phyloP scores from a whole-genome alignment of 1,140 invertebrate genomes.

The Vanessa atalanta region DNA sequence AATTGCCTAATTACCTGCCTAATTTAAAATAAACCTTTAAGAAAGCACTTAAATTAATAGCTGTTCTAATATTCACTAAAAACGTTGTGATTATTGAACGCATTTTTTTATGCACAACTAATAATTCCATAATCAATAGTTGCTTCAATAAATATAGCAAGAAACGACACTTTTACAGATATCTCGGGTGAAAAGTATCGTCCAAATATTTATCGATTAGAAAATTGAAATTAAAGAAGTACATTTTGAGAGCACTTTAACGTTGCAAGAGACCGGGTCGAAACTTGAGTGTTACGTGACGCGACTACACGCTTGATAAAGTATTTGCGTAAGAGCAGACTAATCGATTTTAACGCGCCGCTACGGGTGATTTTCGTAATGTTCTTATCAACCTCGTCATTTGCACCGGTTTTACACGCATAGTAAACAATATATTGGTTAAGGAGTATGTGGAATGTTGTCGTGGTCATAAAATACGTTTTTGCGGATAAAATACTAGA shows the following conservation, averaged over 20 bases:
- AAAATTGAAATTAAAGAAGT: constrained; percentile 23
- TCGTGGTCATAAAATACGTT: not conserved
- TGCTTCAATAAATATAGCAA: not conserved
- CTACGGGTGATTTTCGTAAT: constrained; percentile 71
- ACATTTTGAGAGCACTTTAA: constrained; percentile 45
- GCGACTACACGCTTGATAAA: constrained; percentile 66
- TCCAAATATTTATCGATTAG: not conserved
- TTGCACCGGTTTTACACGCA: constrained; percentile 41
- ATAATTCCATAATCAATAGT: not conserved
- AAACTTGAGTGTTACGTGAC: constrained; percentile 68
- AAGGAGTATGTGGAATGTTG: not conserved
- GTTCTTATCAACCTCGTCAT: constrained; percentile 62
- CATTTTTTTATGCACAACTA: no score
- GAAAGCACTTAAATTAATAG: not conserved
- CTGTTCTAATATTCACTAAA: no score
- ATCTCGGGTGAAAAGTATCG: not conserved
- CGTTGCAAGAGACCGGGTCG: constrained; percentile 58
- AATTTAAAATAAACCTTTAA: not conserved
- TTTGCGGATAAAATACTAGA: not conserved
- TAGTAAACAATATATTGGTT: constrained; percentile 20
- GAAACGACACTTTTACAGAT: not conserved
- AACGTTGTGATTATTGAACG: no score
- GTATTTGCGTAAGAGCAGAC: constrained; percentile 71
- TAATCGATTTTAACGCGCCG: constrained; percentile 73
- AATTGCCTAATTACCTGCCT: not conserved